A percentile compares a stretch with the other conserved stretches of the same genome.
These are phyloP conservation scores for Perccottus glenii DNA, from an alignment of 2,113 vertebrate species.

Conservation along the genomic window DNA sequence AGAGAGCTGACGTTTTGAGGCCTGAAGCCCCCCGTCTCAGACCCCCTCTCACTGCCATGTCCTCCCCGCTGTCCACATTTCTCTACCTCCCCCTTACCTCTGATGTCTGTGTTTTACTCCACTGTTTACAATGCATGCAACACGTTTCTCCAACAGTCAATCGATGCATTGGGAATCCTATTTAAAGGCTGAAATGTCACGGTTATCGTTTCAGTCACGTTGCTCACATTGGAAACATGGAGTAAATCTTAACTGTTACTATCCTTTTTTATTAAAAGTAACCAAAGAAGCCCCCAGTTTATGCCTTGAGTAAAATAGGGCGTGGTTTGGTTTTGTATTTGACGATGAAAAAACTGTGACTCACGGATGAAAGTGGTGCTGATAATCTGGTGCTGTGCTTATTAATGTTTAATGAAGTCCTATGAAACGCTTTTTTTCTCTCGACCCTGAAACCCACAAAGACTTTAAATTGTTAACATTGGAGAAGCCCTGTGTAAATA, in stretches of 20 bases:
- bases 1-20: constrained; percentile 20
- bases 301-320: constrained; percentile 5
- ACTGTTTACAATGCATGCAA: constrained; percentile 4
- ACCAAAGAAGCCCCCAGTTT: constrained; percentile 48
- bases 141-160: background rate
- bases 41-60: constrained; percentile 54
- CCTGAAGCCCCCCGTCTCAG: constrained; percentile 18
- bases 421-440: constrained; percentile 4
- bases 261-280: constrained; percentile 6
- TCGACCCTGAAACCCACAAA: constrained; percentile 24
- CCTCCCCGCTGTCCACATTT: constrained; percentile 49
- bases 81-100: constrained; percentile 46
- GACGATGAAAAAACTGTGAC: constrained; percentile 31
- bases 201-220: too few species aligned
- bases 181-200: too few species aligned
- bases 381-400: constrained; percentile 4
- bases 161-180: background rate
- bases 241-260: constrained; percentile 12
- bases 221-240: constrained; percentile 34
- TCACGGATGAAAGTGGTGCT: constrained; percentile 25
- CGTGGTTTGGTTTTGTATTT: constrained; percentile 25
- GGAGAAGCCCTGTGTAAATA: constrained; percentile 17
- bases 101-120: background rate
- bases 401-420: constrained; percentile 13
- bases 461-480: constrained; percentile 13